Base-by-base conservation (phyloP, 2,888 invertebrate species). In the Dasypolia templi region DNA sequence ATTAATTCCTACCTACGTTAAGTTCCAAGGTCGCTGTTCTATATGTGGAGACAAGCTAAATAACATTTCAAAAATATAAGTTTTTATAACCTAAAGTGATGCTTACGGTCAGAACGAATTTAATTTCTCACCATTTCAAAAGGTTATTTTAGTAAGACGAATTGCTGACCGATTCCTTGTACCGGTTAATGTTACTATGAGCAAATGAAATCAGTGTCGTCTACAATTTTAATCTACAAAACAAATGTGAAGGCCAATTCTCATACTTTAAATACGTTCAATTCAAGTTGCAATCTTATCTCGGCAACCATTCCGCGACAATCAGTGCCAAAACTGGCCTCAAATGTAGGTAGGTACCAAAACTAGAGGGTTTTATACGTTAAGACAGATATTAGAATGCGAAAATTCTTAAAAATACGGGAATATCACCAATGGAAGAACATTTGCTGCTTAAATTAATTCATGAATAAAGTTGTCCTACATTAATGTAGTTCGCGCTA, bases 381-480 rank as follows among this genome's bases (percentile, higher is more conserved):
- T 26, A 14, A 26, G 6, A 53, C 26, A 26, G 53, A 14, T 26
- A 6, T 26, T 26, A 53, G 26, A 17, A 26, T 53, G 17, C 53
- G 17, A 17, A 2, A 26, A 26, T 53, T 53, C n/a, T n/a, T n/a
- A n/a, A n/a, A n/a, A n/a, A n/a, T n/a, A n/a, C 26, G 26, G 17
- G 17, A 53, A 7, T 17, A 7, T 6, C 53, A 2, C 26, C 17
- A 32, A 0, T 32, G 53, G 17, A 44, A 51, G 26, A 32, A 53
- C 26, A 14, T 53, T 51, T 29, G 17, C n/a, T 44, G 22, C 22
- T 39, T 46, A 73, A 53, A 77, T 59, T 39, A 46, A 35, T 58
- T 51, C 51, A 73, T 35, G 29, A 61, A 80, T 80, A 76, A 79
- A 62, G 53, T 53, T 61, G 56, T 71, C 55, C 22, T 63, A 74